These are phyloP conservation scores for human (Homo sapiens) DNA, from an alignment of 2,113 vertebrate genomes.

Conservation along the genomic window GRCh38 chr12:131511001-131511500, in stretches of 20 bases:
- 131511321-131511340: not conserved
- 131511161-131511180: not conserved
- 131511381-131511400: too few species aligned
- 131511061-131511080: not conserved
- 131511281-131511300: not conserved
- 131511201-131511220: not conserved
- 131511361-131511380: not conserved
- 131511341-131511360: not conserved
- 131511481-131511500: not conserved
- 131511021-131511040: fast-evolving
- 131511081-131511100: not conserved
- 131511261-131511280: too few species aligned
- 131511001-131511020: not conserved
- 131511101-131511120: not conserved
- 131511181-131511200: not conserved
- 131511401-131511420: not conserved
- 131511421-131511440: not conserved
- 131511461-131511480: not conserved
- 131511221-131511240: not conserved
- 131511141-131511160: not conserved
- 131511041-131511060: not conserved
- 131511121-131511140: not conserved
- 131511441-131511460: not conserved
- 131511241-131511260: not conserved
- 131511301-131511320: not conserved